Conservation (phyloP, 2,888 invertebrate species). For the Neoascia interrupta region DNA sequence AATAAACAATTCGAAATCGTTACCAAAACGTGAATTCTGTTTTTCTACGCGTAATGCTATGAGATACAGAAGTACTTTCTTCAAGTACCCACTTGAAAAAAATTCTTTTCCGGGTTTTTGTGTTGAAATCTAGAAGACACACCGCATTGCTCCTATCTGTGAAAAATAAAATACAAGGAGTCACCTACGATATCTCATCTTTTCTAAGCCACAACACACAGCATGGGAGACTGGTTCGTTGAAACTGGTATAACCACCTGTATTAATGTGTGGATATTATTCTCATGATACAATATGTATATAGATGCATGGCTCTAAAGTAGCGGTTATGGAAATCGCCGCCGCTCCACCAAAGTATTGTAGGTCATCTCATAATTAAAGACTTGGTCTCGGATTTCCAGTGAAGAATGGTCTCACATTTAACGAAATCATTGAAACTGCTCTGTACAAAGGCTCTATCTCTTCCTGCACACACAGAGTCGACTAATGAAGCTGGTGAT, state of each 20-base stretch:
- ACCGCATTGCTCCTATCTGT: constrained; percentile 38
- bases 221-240: constrained; percentile 26
- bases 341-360: constrained; percentile 12
- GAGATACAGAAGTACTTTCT: not conserved
- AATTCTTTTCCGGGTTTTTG: constrained; percentile 61
- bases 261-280: constrained; percentile 27
- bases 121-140: not conserved
- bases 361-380: constrained; percentile 40
- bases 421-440: not conserved
- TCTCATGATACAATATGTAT: not conserved
- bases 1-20: too few species aligned
- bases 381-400: constrained; percentile 7
- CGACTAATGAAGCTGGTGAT: constrained; percentile 18
- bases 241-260: constrained; percentile 49
- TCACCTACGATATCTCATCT: constrained; percentile 37
- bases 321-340: constrained; percentile 30
- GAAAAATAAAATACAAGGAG: constrained; percentile 59
- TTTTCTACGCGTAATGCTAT: constrained; percentile 16
- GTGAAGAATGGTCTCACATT: not conserved
- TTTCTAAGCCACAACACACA: constrained; percentile 1
- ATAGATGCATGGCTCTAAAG: not conserved
- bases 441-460: constrained; percentile 18
- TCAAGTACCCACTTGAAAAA: constrained; percentile 16
- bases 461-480: not conserved
- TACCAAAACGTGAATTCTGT: too few species aligned